Evolutionary conservation across 2,888 invertebrate genomes (phyloP), one percentile per base, ranked within the genome.

Genomic region (Coelopa pilipes): DNA sequence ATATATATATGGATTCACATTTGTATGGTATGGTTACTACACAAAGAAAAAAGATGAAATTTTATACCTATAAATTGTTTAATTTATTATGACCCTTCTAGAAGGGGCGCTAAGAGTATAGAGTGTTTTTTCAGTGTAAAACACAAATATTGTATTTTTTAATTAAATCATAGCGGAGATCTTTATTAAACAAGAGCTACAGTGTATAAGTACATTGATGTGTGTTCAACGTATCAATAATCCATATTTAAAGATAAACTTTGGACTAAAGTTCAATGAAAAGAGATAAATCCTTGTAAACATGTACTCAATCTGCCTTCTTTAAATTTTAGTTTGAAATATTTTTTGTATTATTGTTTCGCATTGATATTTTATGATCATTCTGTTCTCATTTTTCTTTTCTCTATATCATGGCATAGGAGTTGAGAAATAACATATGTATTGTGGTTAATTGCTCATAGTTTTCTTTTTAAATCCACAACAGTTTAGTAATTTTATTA

Each of bases 211-310:
- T 45, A 69, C 68, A 69, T 34, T n/a, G 21, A 24, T 71, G 53
- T 71, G 47, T 65, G 47, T 53, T 71, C 55, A 71, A 34, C 55
- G 65, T 65, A 70, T 71, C 71, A 71, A 47, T 65, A 71, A 76
- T 76, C 75, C 78, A 76, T 76, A 76, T 77, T 79, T 79, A 79
- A 82, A 83, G 85, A 85, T 85, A 85, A 85, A 85, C 85, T 85
- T 81, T 84, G 85, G 73, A 82, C 81, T 80, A 85, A 84, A 85
- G 85, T 85, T 85, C 85, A 85, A 81, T 81, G 84, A 84, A 82
- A 85, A 82, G 82, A 81, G 85, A 85, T 85, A 85, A 85, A 85
- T 85, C 82, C 80, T 80, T 74, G 74, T 76, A 75, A 74, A 76
- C 74, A 77, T 76, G 53, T 53, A 50, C 21, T 62, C 34, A 53